Evolutionary conservation across 2,113 vertebrate genomes (phyloP).

Genomic region (Athene cunicularia): DNA sequence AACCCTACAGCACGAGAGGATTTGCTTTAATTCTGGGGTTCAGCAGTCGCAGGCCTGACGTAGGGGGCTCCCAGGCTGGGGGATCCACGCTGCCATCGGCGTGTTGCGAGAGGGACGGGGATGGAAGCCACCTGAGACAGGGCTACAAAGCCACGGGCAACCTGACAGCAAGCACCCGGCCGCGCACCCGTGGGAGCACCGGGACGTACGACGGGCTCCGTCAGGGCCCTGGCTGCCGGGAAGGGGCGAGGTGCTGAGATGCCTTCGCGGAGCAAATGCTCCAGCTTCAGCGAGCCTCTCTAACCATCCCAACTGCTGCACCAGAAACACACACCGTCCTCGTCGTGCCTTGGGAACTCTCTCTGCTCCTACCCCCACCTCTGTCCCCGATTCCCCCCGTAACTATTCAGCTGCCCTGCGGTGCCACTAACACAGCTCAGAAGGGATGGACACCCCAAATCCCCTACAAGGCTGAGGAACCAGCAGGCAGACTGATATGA

Average conservation of each 20-base stretch:
- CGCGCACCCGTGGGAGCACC: accelerated
- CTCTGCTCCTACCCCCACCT: not conserved
- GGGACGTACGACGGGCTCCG: accelerated
- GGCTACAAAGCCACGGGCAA: not conserved
- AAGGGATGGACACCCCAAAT: not conserved
- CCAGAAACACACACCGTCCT: not conserved
- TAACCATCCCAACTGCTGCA: not conserved
- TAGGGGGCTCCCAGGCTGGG: not conserved
- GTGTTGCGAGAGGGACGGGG: not conserved
- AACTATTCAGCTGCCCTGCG: accelerated
- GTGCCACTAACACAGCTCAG: not conserved
- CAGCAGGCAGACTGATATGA: not conserved
- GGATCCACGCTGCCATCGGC: not conserved
- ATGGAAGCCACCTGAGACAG: not conserved
- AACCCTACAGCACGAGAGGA: not conserved
- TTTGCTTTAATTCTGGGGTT: accelerated
- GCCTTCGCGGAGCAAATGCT: not conserved
- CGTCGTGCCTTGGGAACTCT: accelerated
- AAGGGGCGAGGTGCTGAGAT: not conserved
- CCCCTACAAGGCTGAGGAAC: not conserved
- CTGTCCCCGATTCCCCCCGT: not conserved
- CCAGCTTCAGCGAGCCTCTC: not conserved
- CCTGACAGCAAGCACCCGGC: not conserved
- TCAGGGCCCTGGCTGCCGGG: accelerated
- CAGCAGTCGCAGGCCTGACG: not conserved